Conservation (phyloP, 2,888 invertebrate genomes). For the Aproaerema taeniolella region DNA sequence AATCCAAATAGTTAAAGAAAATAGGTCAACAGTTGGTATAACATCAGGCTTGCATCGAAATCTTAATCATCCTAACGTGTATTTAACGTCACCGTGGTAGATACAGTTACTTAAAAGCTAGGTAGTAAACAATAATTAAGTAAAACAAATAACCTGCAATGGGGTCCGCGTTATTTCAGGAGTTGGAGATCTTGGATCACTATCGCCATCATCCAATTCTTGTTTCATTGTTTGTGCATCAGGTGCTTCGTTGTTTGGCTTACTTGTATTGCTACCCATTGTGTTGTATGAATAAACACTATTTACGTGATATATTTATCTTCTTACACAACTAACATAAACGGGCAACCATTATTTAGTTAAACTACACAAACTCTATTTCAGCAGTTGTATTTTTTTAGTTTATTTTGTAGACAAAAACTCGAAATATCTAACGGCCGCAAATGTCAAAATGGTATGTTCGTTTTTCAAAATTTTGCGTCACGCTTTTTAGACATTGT, state of each 20-base stretch:
- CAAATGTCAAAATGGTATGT: constrained; percentile 39
- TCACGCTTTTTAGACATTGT: background rate
- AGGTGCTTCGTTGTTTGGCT: constrained; percentile 42
- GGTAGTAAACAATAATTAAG: background rate
- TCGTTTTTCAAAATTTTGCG: constrained; percentile 45
- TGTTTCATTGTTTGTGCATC: constrained; percentile 36
- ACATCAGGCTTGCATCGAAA: too few relatives aligned
- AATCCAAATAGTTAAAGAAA: too few relatives aligned
- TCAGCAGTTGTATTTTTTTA: background rate
- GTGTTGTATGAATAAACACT: constrained; percentile 21
- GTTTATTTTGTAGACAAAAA: constrained; percentile 18
- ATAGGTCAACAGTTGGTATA: too few relatives aligned
- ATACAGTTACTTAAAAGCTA: background rate
- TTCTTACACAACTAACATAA: constrained; percentile 2
- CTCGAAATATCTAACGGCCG: constrained; percentile 60
- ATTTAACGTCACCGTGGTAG: too few relatives aligned
- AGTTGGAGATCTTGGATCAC: constrained; percentile 80
- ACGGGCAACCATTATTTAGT: constrained; percentile 3
- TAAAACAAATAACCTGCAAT: constrained; percentile 60
- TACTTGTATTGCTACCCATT: constrained; percentile 68
- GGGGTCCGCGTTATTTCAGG: constrained; percentile 77
- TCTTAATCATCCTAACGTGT: too few relatives aligned
- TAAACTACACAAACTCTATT: background rate
- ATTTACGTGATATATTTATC: constrained; percentile 2
- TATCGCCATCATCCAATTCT: constrained; percentile 41